Base-by-base conservation (phyloP, 2,888 invertebrate species). In the Amphipoea oculea region DNA sequence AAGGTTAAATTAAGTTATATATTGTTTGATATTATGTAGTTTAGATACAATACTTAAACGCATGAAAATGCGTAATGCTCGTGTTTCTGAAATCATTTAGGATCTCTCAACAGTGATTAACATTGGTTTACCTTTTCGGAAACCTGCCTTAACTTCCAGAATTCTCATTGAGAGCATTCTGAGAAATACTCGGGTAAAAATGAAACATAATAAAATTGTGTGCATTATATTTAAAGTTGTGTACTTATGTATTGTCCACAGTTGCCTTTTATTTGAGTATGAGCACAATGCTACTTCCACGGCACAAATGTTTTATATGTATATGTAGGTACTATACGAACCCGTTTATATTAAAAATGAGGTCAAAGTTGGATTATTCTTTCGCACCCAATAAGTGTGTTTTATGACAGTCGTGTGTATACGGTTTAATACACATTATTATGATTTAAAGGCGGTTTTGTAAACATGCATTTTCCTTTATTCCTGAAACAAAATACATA, bases 331-430 rank as follows among this genome's bases (percentile, higher is more conserved):
- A 75, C 62, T 75, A 73, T 70, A 76, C 48, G 60, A 76, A 78
- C 67, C 68, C 68, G 80, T 78, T 78, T 66, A 70, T 78, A 74
- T 76, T 72, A 78, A 84, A 80, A 86, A 86, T 69, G 84, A 84
- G 86, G 86, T 72, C 84, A 86, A 76, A 78, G 54, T 78, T 86
- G 76, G 78, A 78, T 81, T 75, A 83, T 82, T 85, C 42, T 78
- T 83, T 81, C 57, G 12, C 57, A 68, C 40, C 76, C 63, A 86
- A 84, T 86, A 86, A 54, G 36, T 75, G 76, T 83, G 65, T 72
- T 84, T 86, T 86, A 83, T 75, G 83, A 79, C 73, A 57, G 54
- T 62, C 76, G 42, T 76, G 67, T 63, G 51, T 67, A 23, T 57
- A 73, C 67, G 66, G 76, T 70, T 60, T 70, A 62, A 45, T 78